Conservation (phyloP, 1,140 invertebrate genomes). For the Philopotamus ludificatus region DNA sequence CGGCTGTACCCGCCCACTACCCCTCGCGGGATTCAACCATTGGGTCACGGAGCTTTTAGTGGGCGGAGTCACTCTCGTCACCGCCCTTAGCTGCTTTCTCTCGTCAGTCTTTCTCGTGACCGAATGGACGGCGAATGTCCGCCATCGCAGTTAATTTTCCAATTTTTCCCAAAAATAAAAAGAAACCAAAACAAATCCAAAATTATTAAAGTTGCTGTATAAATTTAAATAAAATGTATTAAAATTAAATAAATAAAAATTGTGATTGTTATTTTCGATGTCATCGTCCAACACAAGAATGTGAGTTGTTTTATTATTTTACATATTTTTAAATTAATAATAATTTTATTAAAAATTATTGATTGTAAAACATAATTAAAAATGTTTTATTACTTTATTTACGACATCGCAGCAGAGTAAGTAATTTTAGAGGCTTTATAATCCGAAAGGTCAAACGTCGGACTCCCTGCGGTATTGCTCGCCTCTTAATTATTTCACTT, state of each 20-base stretch:
- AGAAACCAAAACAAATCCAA: too few species aligned
- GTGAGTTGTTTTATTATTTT: too few species aligned
- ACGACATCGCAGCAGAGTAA: slow-evolving; percentile 27
- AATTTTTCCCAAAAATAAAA: too few species aligned
- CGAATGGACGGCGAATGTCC: neutral
- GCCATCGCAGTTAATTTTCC: neutral
- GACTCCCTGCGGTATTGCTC: slow-evolving; percentile 27
- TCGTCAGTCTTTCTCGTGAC: slow-evolving; percentile 1
- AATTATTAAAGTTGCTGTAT: too few species aligned
- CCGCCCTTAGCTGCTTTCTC: neutral
- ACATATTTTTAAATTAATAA: too few species aligned
- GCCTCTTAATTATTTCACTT: slow-evolving; percentile 28
- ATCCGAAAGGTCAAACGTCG: slow-evolving; percentile 29
- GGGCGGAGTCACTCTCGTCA: neutral
- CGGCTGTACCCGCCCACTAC: neutral
- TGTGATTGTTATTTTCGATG: too few species aligned
- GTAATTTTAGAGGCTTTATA: slow-evolving; percentile 32
- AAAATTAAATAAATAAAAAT: too few species aligned
- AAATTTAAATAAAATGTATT: too few species aligned
- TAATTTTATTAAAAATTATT: too few species aligned
- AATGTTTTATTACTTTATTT: slow-evolving; percentile 23
- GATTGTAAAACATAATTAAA: too few species aligned
- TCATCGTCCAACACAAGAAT: too few species aligned
- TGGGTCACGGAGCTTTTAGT: neutral
- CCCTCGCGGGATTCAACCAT: neutral